Base-by-base conservation (phyloP, 2,888 invertebrate genomes). In the Pecten maximus region DNA sequence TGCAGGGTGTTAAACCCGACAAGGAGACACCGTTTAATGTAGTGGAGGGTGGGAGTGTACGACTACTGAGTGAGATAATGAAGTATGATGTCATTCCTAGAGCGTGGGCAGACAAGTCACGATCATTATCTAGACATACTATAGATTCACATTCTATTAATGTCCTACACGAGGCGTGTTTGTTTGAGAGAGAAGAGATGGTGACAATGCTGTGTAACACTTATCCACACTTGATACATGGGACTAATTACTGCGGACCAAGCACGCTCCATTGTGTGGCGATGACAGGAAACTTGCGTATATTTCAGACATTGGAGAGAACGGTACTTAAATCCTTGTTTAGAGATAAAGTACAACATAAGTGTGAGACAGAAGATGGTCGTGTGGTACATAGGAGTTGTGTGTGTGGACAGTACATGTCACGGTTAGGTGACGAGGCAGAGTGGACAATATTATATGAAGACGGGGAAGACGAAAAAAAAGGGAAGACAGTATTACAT, bases 121-220 rank as follows among this genome's bases (percentile, higher is more conserved):
- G 23, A n/a, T 60, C 60, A 8, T n/a, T 6, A n/a, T 23, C 16
- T 23, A n/a, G 0, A n/a, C n/a, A n/a, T n/a, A n/a, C n/a, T n/a
- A n/a, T n/a, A n/a, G n/a, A n/a, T 60, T 6, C 60, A 2, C 23
- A 60, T 23, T 23, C 16, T 60, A 60, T 60, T 23, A 60, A 60
- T 60, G 60, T 60, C 60, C n/a, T 60, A 2, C 60, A 60, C 0
- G 60, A 60, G 60, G 60, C 60, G 60, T 60, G 60, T 60, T 60
- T 60, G 60, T 60, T 60, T n/a, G 60, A 60, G 60, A 60, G 60
- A 60, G 60, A 60, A n/a, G 60, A 60, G 4, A 60, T 60, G 60
- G 60, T 60, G 60, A 60, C 60, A 19, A 60, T 60, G 60, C 23
- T 60, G 60, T 60, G 60, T n/a, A 23, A 60, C 60, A 60, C 60